Evolutionary conservation across 2,113 vertebrate species (phyloP).

Genomic region (Megaptera novaeangliae): DNA sequence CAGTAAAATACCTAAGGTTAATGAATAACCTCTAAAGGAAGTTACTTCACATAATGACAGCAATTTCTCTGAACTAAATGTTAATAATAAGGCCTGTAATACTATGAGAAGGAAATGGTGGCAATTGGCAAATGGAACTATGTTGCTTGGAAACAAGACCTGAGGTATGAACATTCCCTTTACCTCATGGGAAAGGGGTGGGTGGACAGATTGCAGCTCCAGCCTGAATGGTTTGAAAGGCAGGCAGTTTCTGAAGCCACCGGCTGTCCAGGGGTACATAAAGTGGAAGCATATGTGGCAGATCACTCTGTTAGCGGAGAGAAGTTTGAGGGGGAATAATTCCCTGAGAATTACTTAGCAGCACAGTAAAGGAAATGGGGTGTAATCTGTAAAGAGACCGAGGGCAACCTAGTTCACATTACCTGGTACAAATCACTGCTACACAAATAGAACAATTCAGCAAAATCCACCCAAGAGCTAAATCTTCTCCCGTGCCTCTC

Average conservation of each 20-base stretch:
- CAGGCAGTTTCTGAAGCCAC: conserved; percentile 62
- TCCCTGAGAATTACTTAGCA: conserved; percentile 72
- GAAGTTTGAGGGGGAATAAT: neutral
- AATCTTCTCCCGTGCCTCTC: neutral
- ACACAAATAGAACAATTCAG: neutral
- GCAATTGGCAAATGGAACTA: conserved; percentile 88
- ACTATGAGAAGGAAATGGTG: conserved; percentile 91
- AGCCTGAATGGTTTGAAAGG: conserved; percentile 79
- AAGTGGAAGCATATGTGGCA: conserved; percentile 79
- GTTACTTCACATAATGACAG: conserved; percentile 96
- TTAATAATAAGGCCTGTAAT: conserved; percentile 93
- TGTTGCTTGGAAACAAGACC: conserved; percentile 90
- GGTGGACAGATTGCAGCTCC: conserved; percentile 74
- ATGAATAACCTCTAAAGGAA: conserved; percentile 96
- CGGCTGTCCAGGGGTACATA: conserved; percentile 56
- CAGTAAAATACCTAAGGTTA: conserved; percentile 92
- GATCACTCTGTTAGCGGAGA: conserved; percentile 73
- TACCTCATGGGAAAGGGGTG: conserved; percentile 78
- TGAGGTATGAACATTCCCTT: conserved; percentile 81
- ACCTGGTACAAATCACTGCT: conserved; percentile 47
- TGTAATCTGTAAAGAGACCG: neutral
- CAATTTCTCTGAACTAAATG: conserved; percentile 95
- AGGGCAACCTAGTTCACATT: conserved; percentile 39
- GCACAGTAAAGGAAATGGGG: conserved; percentile 72
- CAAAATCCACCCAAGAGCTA: neutral